phyloP scores from a whole-genome alignment of 1,140 invertebrate species.

The Leptopilina clavipes region DNA sequence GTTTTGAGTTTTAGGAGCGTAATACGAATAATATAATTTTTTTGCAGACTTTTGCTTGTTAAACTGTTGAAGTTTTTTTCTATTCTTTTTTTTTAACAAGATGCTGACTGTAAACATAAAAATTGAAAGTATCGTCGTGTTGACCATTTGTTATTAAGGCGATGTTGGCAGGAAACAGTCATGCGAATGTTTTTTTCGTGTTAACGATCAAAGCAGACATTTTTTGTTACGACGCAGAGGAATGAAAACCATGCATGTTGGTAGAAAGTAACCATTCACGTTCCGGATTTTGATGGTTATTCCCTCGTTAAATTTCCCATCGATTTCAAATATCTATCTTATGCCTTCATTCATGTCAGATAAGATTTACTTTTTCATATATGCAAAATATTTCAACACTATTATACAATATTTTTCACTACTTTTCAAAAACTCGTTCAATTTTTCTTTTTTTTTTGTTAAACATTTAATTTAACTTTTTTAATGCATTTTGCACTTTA shows the following conservation, averaged over 20 bases:
- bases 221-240: constrained; percentile 5
- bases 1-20: no score
- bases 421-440: background rate
- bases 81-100: background rate
- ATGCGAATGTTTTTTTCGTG: constrained; percentile 9
- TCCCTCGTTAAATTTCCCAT: constrained; percentile 20
- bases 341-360: background rate
- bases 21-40: background rate
- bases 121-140: background rate
- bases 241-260: background rate
- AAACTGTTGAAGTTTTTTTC: background rate
- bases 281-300: constrained; percentile 14
- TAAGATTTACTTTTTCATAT: background rate
- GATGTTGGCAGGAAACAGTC: constrained; percentile 1
- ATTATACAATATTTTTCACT: background rate
- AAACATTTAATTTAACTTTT: no score
- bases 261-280: constrained; percentile 12
- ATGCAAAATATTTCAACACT: background rate
- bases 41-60: background rate
- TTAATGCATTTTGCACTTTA: no score
- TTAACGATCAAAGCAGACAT: background rate
- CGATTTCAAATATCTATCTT: constrained; percentile 17
- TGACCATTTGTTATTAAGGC: background rate
- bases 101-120: background rate
- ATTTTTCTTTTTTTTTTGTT: no score